These are phyloP conservation scores for Garra rufa DNA, from an alignment of 2,113 vertebrate genomes.

Conservation along the genomic window DNA sequence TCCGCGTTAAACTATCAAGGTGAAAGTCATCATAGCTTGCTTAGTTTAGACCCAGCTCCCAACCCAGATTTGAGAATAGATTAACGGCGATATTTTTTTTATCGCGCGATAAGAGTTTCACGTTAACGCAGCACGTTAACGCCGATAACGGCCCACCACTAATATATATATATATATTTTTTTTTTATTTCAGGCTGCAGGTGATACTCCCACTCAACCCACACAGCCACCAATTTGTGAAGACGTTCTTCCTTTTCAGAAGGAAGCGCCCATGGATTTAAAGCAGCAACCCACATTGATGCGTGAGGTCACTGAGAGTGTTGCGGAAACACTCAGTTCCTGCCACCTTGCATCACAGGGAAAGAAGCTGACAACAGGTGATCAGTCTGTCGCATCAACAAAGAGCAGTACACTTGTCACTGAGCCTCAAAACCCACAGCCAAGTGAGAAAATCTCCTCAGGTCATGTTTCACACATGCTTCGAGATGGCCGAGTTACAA, in stretches of 20 bases:
- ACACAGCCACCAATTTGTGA: conserved; percentile 3
- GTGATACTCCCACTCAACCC: neutral
- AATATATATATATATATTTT: too few relatives aligned
- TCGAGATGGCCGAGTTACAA: conserved; percentile 7
- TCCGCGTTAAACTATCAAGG: too few relatives aligned
- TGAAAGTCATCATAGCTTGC: too few relatives aligned
- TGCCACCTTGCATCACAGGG: neutral
- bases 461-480: conserved; percentile 23
- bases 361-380: neutral
- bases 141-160: too few relatives aligned
- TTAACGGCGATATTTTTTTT: too few relatives aligned
- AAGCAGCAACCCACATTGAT: neutral
- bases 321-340: conserved; percentile 6
- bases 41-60: too few relatives aligned
- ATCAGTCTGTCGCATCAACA: neutral
- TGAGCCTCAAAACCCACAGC: neutral
- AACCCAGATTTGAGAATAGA: too few relatives aligned
- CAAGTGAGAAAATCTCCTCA: conserved; percentile 12
- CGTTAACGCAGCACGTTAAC: too few relatives aligned
- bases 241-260: neutral
- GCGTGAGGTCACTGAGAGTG: neutral
- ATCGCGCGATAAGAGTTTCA: too few relatives aligned
- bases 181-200: conserved; percentile 32
- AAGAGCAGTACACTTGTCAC: conserved; percentile 1
- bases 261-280: neutral